phyloP scores from a whole-genome alignment of 2,888 invertebrate genomes.

The Athetis lepigone region DNA sequence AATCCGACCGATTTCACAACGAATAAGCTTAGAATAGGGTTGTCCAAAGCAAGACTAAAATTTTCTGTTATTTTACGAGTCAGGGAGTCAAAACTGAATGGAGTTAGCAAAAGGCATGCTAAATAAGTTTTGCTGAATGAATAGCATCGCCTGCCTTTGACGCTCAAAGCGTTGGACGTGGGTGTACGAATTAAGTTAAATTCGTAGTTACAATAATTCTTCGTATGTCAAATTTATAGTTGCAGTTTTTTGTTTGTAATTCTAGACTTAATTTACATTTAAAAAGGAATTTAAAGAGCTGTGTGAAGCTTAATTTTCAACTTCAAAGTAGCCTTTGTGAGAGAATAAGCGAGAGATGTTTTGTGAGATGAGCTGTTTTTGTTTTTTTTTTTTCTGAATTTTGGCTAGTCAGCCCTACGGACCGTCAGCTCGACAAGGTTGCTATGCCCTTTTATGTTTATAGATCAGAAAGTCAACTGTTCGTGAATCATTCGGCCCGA shows the following conservation, averaged over 20 bases:
- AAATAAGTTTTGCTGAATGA: conserved; percentile 30
- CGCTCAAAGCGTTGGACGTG: conserved; percentile 25
- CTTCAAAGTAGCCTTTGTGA: conserved; percentile 23
- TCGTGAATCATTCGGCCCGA: conserved; percentile 56
- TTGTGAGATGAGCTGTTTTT: not conserved
- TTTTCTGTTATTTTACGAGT: conserved; percentile 19
- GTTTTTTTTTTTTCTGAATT: too few species aligned
- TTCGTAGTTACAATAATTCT: conserved; percentile 9
- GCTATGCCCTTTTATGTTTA: conserved; percentile 62
- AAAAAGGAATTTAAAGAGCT: conserved; percentile 1
- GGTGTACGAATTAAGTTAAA: conserved; percentile 13
- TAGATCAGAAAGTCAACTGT: conserved; percentile 59
- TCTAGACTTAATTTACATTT: conserved; percentile 8
- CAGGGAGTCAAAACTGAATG: conserved; percentile 1
- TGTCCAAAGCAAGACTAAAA: conserved; percentile 7
- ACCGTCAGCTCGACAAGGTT: conserved; percentile 56
- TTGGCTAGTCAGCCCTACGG: conserved; percentile 43
- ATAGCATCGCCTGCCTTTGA: conserved; percentile 32
- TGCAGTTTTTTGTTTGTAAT: not conserved
- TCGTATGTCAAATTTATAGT: conserved; percentile 12
- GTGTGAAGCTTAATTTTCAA: conserved; percentile 2
- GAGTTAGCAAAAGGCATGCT: conserved; percentile 27
- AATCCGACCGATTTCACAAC: conserved; percentile 47
- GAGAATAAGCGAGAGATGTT: not conserved
- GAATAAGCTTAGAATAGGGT: conserved; percentile 50